Percentiles rank a stretch among this genome's conserved stretches.
phyloP scores from a whole-genome alignment of 1,140 invertebrate species.

The Camponotus vicinus region DNA sequence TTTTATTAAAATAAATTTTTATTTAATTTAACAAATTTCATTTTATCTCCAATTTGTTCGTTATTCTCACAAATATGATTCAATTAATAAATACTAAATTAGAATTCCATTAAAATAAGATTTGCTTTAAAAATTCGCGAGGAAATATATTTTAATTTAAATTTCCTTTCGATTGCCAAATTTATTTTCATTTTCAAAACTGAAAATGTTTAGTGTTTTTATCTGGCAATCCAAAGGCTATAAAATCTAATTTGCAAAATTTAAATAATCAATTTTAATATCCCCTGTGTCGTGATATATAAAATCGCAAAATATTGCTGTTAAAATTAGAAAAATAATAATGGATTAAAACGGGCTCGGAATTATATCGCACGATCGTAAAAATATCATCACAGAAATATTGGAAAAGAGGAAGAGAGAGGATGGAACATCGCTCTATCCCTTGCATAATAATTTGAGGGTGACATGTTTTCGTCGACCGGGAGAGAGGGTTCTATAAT shows the following conservation, averaged over 20 bases:
- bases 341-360: background rate
- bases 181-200: background rate
- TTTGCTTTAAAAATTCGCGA: background rate
- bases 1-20: background rate
- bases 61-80: background rate
- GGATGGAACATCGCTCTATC: slow-evolving; percentile 16
- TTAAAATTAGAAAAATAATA: slow-evolving; percentile 15
- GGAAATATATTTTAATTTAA: background rate
- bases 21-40: background rate
- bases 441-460: slow-evolving; percentile 78
- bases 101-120: background rate
- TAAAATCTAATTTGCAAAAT: background rate
- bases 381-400: slow-evolving; percentile 14
- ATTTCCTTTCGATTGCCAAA: too few species aligned
- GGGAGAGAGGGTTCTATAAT: slow-evolving; percentile 55
- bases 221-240: background rate
- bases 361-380: background rate
- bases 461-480: slow-evolving; percentile 70
- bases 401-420: background rate
- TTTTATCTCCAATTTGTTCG: too few species aligned
- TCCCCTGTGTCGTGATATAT: background rate
- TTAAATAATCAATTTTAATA: background rate
- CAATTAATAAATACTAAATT: background rate
- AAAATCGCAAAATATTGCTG: slow-evolving; percentile 6
- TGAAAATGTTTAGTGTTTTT: too few species aligned